A percentile compares a stretch with the other conserved stretches of the same genome.
Conservation (phyloP, 2,888 invertebrate genomes). For the Mantis religiosa region DNA sequence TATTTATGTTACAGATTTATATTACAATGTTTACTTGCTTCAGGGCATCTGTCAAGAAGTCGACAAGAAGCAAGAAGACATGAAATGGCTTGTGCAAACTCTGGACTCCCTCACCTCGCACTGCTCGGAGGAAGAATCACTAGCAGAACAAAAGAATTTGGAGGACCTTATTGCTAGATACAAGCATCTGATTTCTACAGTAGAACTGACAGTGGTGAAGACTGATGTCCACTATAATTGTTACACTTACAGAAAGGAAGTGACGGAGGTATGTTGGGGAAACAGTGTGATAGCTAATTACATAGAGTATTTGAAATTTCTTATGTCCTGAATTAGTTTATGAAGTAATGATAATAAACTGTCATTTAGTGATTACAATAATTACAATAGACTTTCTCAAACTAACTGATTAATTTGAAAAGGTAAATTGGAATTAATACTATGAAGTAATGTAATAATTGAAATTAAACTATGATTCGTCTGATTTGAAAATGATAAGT, state of each 20-base stretch:
- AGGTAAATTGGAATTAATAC: too few relatives aligned
- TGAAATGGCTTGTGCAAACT: slow-evolving; percentile 92
- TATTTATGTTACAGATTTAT: background rate
- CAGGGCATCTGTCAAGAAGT: slow-evolving; percentile 88
- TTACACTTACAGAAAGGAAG: slow-evolving; percentile 85
- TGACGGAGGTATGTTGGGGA: slow-evolving; percentile 40
- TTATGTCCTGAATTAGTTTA: too few relatives aligned
- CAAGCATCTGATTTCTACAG: slow-evolving; percentile 85
- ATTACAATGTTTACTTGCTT: slow-evolving; percentile 32
- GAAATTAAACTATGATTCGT: too few relatives aligned
- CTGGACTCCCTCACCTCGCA: slow-evolving; percentile 80
- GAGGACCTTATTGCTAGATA: slow-evolving; percentile 82
- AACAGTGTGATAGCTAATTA: too few relatives aligned
- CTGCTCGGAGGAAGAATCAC: slow-evolving; percentile 74
- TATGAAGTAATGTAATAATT: too few relatives aligned
- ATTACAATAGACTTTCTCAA: too few relatives aligned
- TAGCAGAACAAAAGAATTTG: slow-evolving; percentile 73
- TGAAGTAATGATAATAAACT: too few relatives aligned
- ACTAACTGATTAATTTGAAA: too few relatives aligned
- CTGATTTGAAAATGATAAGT: too few relatives aligned
- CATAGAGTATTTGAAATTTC: too few relatives aligned
- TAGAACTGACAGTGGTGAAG: slow-evolving; percentile 89
- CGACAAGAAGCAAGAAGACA: slow-evolving; percentile 84
- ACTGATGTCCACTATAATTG: slow-evolving; percentile 90
- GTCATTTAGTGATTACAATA: too few relatives aligned